A percentile compares a stretch with the other conserved stretches of the same genome.
Conservation (phyloP, 1,140 invertebrate genomes). For the Macrocentrus cingulum region DNA sequence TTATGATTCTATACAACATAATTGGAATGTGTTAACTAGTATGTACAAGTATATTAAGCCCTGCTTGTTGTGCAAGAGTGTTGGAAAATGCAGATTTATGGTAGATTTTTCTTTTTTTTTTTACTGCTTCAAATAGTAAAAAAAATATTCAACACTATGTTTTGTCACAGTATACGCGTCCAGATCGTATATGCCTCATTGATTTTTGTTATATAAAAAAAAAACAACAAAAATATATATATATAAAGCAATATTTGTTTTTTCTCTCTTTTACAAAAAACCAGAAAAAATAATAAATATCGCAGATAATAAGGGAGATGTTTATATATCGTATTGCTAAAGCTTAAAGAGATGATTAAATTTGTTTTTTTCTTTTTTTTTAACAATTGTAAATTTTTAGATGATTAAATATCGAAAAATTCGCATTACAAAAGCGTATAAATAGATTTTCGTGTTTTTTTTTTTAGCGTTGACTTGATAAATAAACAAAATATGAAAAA, state of each 20-base stretch:
- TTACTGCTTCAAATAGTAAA: background rate
- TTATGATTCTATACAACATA: constrained; percentile 56
- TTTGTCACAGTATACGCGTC: background rate
- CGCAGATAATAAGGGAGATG: background rate
- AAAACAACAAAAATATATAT: background rate
- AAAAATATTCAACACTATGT: constrained; percentile 15
- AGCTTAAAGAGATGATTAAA: too few relatives aligned
- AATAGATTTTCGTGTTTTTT: too few relatives aligned
- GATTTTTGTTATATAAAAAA: too few relatives aligned
- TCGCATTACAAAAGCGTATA: constrained; percentile 5
- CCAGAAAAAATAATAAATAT: constrained; percentile 4
- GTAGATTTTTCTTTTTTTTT: background rate
- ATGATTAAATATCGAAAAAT: too few relatives aligned
- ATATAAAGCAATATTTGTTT: background rate
- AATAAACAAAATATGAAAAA: too few relatives aligned
- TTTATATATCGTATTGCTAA: too few relatives aligned
- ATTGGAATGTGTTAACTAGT: constrained; percentile 59
- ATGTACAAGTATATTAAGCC: constrained; percentile 57
- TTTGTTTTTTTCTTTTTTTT: too few relatives aligned
- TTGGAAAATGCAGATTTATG: constrained; percentile 38
- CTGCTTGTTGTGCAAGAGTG: constrained; percentile 55
- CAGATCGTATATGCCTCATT: too few relatives aligned
- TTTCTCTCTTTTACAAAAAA: background rate
- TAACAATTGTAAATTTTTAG: too few relatives aligned
- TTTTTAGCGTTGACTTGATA: too few relatives aligned